Conservation (phyloP, 2,888 invertebrate genomes). For the Drosophila meridiana region DNA sequence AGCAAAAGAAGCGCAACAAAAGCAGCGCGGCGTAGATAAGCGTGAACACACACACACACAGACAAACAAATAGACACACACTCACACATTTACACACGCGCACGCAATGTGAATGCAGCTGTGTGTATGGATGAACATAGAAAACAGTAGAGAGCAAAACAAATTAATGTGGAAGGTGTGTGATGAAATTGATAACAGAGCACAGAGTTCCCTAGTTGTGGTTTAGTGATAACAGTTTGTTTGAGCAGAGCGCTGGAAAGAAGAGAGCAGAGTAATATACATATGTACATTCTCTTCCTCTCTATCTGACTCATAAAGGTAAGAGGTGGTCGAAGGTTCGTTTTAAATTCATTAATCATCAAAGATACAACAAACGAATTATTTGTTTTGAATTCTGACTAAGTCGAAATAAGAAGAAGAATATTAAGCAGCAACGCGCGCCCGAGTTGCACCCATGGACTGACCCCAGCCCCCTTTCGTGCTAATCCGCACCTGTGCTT, state of each 20-base stretch:
- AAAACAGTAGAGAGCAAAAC: constrained; percentile 47
- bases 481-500: constrained; percentile 59
- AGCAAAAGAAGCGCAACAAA: constrained; percentile 54
- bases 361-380: constrained; percentile 19
- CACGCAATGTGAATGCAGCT: constrained; percentile 30
- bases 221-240: constrained; percentile 53
- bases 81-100: constrained; percentile 9
- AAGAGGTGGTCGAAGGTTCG: constrained; percentile 43
- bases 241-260: constrained; percentile 30
- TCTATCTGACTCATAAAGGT: constrained; percentile 42
- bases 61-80: constrained; percentile 4
- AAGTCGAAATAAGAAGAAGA: constrained; percentile 18
- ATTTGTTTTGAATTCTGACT: constrained; percentile 39
- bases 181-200: constrained; percentile 66
- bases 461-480: not conserved
- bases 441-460: not conserved
- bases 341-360: constrained; percentile 53
- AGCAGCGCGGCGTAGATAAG: constrained; percentile 66
- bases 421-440: not conserved
- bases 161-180: constrained; percentile 35
- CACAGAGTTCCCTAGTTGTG: constrained; percentile 20
- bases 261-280: not conserved
- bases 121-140: constrained; percentile 39
- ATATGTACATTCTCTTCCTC: not conserved
- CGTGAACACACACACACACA: constrained; percentile 21